Evolutionary conservation across 2,888 invertebrate species (phyloP), one percentile per base, ranked within the genome.

Genomic region (Lasius fuliginosus): DNA sequence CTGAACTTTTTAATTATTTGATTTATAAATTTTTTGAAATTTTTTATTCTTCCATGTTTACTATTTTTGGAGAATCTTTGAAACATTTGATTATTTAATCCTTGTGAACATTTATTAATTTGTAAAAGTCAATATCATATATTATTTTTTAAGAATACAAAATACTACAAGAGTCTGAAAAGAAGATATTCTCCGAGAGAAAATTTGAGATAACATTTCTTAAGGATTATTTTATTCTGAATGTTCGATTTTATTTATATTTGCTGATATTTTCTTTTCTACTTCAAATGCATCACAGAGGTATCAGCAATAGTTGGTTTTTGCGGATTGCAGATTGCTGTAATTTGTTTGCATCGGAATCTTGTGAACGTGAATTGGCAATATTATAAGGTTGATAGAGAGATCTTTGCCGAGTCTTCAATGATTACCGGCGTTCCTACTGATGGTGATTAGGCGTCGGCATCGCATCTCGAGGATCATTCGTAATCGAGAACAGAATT

Each of bases 401-500:
- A 90, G 87, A 89, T 89, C 86, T 85, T 74, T 67, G 79, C 67
- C 36, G 84, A 68, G 75, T 65, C 84, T 76, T 84, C 84, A 86
- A 87, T 84, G 90, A 90, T 90, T 86, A 86, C 81, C 75, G 76
- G 64, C 53, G 69, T 49, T 85, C 77, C 85, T 79, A 84, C 89
- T 85, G 86, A 87, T 81, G 87, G 82, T 85, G 87, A 87, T 89
- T 87, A 88, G 86, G 76, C 89, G 88, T 89, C 90, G 75, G 88
- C 87, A 85, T 77, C 68, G 85, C 75, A 73, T 86, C 85, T 67
- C 81, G 81, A 69, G 81, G 87, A 88, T 90, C 90, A 87, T 90
- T 89, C 88, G 90, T 90, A 90, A 90, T 90, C 86, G 90, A 87
- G 90, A 88, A 88, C 85, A 75, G 86, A 89, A 90, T 90, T 88